Conservation (phyloP, 2,797 vertebrate genomes). For the Morelia viridis region DNA sequence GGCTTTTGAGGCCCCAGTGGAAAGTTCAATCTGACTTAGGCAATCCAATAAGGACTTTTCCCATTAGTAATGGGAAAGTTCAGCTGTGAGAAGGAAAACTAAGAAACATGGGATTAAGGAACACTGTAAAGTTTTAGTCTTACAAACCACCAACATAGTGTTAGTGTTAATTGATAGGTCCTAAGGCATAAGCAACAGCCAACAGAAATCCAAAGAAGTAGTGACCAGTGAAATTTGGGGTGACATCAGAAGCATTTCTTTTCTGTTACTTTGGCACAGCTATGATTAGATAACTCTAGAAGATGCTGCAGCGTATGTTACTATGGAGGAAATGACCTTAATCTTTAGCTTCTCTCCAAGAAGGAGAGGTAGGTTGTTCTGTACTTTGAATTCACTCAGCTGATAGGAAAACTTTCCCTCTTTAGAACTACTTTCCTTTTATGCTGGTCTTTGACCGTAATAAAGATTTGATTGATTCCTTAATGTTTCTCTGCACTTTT, state of each 20-base stretch:
- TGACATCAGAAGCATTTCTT: background rate
- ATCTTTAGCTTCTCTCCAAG: background rate
- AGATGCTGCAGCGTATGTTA: background rate
- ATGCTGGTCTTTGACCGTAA: no score
- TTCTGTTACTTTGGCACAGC: no score
- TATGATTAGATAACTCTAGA: background rate
- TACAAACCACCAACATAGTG: background rate
- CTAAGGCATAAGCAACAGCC: background rate
- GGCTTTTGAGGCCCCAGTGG: background rate
- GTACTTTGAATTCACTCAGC: background rate
- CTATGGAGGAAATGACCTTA: background rate
- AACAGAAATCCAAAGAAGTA: background rate
- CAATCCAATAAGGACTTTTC: background rate
- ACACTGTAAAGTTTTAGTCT: background rate
- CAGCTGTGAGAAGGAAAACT: background rate
- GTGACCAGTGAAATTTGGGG: background rate
- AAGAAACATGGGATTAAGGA: background rate
- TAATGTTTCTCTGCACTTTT: background rate
- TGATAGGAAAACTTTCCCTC: background rate
- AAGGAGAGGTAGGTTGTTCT: background rate
- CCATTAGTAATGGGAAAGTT: background rate
- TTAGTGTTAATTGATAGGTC: background rate
- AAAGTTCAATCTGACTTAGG: background rate
- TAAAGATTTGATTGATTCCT: background rate
- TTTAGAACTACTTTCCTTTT: background rate